phyloP scores from a whole-genome alignment of 2,888 invertebrate species.

The Hirudinaria manillensis region DNA sequence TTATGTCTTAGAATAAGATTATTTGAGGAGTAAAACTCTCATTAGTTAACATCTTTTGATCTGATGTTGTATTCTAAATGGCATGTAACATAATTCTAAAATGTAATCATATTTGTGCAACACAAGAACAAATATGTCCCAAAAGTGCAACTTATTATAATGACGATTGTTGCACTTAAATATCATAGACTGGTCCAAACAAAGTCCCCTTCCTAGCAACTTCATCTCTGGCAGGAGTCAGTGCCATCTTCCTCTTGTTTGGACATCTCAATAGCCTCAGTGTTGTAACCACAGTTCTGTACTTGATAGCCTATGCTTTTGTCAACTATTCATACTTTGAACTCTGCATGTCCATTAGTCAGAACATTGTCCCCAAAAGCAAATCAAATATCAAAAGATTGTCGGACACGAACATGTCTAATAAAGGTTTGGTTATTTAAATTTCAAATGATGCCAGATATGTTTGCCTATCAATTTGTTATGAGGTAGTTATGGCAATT shows the following conservation, averaged over 20 bases:
- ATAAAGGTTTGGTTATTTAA: no score
- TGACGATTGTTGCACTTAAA: no score
- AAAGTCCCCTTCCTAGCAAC: constrained; percentile 88
- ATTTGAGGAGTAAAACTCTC: no score
- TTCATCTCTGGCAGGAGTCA: constrained; percentile 79
- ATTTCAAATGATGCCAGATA: no score
- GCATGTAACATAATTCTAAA: no score
- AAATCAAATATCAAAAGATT: constrained; percentile 72
- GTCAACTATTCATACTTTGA: constrained; percentile 96
- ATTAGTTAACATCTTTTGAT: no score
- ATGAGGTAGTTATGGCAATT: no score
- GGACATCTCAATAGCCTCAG: constrained; percentile 63
- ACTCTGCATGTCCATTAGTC: constrained; percentile 68
- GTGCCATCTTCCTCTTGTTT: constrained; percentile 81
- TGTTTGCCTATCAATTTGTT: no score
- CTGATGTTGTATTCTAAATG: neutral
- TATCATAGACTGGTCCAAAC: constrained; percentile 89
- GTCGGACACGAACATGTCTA: constrained; percentile 61
- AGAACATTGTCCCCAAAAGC: constrained; percentile 56
- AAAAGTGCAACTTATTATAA: no score
- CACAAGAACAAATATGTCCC: no score
- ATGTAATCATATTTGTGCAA: no score
- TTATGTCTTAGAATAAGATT: no score
- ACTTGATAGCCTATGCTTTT: constrained; percentile 86
- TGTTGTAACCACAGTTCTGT: constrained; percentile 94